Evolutionary conservation across 2,888 invertebrate species (phyloP).

Genomic region (Nipponacmea schrenckii): DNA sequence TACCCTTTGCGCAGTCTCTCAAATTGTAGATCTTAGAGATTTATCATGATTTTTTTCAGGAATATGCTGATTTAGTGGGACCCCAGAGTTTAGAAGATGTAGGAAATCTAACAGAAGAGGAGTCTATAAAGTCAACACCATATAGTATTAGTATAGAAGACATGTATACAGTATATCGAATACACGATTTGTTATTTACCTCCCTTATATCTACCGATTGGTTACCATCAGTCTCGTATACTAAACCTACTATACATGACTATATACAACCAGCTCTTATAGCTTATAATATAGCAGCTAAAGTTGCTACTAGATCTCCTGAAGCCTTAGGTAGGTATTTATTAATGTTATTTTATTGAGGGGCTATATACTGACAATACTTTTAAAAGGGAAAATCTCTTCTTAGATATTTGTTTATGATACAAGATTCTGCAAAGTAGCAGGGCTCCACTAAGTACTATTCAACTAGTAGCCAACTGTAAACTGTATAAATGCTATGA

Average conservation of each 20-base stretch:
- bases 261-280: conserved; percentile 46
- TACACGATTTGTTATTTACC: conserved; percentile 49
- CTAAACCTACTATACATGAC: conserved; percentile 30
- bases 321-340: conserved; percentile 37
- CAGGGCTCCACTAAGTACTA: too few relatives aligned
- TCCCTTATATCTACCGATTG: conserved; percentile 44
- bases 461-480: too few relatives aligned
- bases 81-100: conserved; percentile 49
- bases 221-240: conserved; percentile 31
- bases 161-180: conserved; percentile 44
- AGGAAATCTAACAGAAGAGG: conserved; percentile 17
- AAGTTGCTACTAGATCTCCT: conserved; percentile 33
- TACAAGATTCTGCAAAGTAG: too few relatives aligned
- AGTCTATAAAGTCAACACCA: conserved; percentile 37
- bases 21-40: too few relatives aligned
- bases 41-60: conserved; percentile 37
- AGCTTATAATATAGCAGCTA: conserved; percentile 48
- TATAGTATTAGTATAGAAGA: conserved; percentile 50
- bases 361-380: not conserved
- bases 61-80: conserved; percentile 62
- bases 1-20: too few relatives aligned
- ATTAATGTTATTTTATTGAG: not conserved
- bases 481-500: too few relatives aligned
- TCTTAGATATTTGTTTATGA: too few relatives aligned
- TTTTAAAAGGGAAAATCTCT: too few relatives aligned